These are phyloP conservation scores for Epicampocera succincta DNA, from an alignment of 2,888 invertebrate genomes.

Conservation along the genomic window DNA sequence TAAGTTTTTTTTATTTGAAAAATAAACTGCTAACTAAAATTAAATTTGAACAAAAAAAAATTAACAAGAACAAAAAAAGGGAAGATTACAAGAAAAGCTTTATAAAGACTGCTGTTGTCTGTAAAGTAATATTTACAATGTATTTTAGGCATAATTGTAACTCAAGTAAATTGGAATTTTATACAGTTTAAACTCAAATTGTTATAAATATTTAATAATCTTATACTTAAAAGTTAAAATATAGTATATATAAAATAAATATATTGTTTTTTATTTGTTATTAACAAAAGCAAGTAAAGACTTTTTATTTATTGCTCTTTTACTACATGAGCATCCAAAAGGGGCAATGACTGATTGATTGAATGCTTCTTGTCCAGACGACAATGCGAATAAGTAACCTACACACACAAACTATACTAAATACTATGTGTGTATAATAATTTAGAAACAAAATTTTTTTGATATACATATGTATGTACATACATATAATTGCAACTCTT, in stretches of 20 bases:
- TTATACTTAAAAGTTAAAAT: slow-evolving; percentile 38
- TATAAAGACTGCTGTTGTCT: slow-evolving; percentile 59
- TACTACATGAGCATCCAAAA: too few species aligned
- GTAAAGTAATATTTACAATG: slow-evolving; percentile 44
- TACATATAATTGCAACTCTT: too few species aligned
- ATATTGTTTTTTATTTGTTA: slow-evolving; percentile 54
- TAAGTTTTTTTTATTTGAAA: slow-evolving; percentile 22
- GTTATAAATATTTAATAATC: slow-evolving; percentile 18
- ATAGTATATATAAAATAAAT: slow-evolving; percentile 23
- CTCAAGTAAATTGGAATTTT: slow-evolving; percentile 45
- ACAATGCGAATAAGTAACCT: too few species aligned
- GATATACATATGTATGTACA: too few species aligned
- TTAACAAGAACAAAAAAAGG: slow-evolving; percentile 37
- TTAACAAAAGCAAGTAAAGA: background rate
- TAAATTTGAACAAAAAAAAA: slow-evolving; percentile 12
- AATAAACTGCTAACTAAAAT: slow-evolving; percentile 8
- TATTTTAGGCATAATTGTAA: slow-evolving; percentile 47
- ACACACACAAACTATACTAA: too few species aligned
- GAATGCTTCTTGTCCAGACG: too few species aligned
- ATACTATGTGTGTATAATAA: too few species aligned
- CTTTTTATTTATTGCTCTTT: too few species aligned
- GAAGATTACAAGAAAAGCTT: slow-evolving; percentile 50
- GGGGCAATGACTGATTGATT: too few species aligned
- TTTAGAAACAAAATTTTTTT: too few species aligned
- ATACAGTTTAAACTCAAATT: slow-evolving; percentile 41